These are phyloP conservation scores for Dendrocincla fuliginosa DNA, from an alignment of 2,797 vertebrate genomes.

Conservation along the genomic window DNA sequence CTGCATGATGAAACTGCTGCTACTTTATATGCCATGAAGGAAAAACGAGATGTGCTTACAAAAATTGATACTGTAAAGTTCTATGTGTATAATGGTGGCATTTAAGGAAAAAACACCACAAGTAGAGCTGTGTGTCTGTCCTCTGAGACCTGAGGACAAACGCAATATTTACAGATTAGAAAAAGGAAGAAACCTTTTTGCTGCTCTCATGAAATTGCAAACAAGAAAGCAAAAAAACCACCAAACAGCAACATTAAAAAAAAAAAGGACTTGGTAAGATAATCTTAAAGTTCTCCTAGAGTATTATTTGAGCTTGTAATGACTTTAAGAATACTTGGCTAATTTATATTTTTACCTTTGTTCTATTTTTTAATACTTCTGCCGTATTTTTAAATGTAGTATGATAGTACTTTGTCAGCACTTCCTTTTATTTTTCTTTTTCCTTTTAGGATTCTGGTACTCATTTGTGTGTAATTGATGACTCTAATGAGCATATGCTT, in stretches of 20 bases:
- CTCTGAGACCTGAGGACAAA: background rate
- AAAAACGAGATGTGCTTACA: background rate
- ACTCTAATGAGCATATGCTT: constrained; percentile 98
- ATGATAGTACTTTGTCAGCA: background rate
- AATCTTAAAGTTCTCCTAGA: background rate
- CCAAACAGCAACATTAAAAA: background rate
- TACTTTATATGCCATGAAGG: background rate
- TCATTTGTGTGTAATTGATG: constrained; percentile 94
- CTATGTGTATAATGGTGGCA: background rate
- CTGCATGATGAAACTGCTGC: background rate
- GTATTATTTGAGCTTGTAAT: background rate
- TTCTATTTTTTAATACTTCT: background rate
- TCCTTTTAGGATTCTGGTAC: constrained; percentile 88
- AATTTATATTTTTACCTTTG: background rate
- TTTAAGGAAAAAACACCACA: background rate
- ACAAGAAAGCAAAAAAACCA: background rate
- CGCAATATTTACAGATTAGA: background rate
- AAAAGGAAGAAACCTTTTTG: background rate
- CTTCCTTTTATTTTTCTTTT: background rate
- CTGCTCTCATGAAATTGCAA: background rate
- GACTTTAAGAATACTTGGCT: background rate
- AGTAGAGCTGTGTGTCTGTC: background rate
- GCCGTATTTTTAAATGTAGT: background rate
- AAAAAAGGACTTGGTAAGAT: background rate
- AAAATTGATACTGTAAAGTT: background rate